phyloP scores from a whole-genome alignment of 2,113 vertebrate genomes.

The Ellobius talpinus region DNA sequence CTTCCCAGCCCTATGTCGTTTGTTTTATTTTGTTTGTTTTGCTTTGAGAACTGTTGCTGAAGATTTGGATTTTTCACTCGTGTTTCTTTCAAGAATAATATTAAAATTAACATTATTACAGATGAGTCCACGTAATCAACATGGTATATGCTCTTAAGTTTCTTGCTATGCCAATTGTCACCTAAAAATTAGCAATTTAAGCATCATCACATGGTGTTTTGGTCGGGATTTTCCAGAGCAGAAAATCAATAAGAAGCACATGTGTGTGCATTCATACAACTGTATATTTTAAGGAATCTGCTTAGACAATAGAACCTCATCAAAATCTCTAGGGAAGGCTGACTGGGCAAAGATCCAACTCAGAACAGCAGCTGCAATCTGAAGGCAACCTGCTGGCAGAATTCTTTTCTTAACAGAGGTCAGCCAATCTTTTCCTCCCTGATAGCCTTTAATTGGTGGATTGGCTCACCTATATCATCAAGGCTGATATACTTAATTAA shows the following conservation, averaged over 20 bases:
- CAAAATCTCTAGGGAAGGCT: not conserved
- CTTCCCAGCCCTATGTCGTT: not conserved
- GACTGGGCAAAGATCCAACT: not conserved
- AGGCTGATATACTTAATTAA: not conserved
- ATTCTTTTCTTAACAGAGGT: not conserved
- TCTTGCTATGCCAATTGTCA: not conserved
- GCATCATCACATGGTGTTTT: not conserved
- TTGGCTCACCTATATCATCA: not conserved
- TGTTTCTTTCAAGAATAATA: not conserved
- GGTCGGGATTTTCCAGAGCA: not conserved
- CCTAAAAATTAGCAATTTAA: not conserved
- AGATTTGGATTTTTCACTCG: not conserved
- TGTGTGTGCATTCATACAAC: not conserved
- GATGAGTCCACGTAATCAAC: not conserved
- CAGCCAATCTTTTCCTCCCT: not conserved
- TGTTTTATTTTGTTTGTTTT: not conserved
- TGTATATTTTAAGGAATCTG: not conserved
- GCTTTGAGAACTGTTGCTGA: not conserved
- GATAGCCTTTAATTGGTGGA: not conserved
- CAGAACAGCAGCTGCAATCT: not conserved
- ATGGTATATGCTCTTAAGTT: not conserved
- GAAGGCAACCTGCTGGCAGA: not conserved
- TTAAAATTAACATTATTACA: not conserved
- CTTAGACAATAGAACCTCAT: not conserved
- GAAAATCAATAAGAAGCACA: not conserved